Evolutionary conservation across 2,797 vertebrate species (phyloP), one percentile per base, ranked within the genome.

Genomic region (Zenarchopterus dispar): DNA sequence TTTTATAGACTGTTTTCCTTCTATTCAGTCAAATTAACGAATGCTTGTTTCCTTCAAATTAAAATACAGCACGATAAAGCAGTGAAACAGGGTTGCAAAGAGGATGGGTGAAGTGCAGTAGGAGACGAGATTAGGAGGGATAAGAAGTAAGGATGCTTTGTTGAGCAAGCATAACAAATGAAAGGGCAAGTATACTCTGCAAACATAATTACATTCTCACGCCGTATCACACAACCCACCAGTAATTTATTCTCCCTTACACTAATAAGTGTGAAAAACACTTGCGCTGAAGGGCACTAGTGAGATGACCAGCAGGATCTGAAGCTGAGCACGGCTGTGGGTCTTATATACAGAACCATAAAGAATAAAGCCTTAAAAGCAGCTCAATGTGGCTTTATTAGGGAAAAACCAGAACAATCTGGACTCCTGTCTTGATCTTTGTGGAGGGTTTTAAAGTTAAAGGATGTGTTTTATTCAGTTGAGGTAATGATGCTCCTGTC

Each of bases 31-130:
- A 66, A 41, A 59, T 62, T 77, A 73, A 80, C 47, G 45, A 78
- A 65, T 45, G 41, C 33, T 73, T 79, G 19, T 78, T 79, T 73
- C 9, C 42, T 55, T 54, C 28, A 65, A 56, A 78, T 81, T 81
- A 72, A 70, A 62, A 52, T 45, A 23, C 24, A 22, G 50, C 21
- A 47, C 1, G 3, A 55, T 24, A 18, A 49, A 48, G 36, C 19
- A 5, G 43, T 43, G 22, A 62, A 65, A 60, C 1, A 21, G 48
- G 45, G 39, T 54, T 66, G 26, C n/a, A 36, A 46, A 28, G 64
- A 61, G 64, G 63, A 78, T 62, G 64, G 56, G 43, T 1, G 8
- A 60, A 45, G 26, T 33, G 52, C 46, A 56, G 49, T 4, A 47
- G 55, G 19, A 33, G 45, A 59, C 68, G 56, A 67, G 41, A 59